Percentiles rank a stretch among this genome's conserved stretches.
These are phyloP conservation scores for Pseudochromis fuscus DNA, from an alignment of 2,797 vertebrate species.

Conservation along the genomic window DNA sequence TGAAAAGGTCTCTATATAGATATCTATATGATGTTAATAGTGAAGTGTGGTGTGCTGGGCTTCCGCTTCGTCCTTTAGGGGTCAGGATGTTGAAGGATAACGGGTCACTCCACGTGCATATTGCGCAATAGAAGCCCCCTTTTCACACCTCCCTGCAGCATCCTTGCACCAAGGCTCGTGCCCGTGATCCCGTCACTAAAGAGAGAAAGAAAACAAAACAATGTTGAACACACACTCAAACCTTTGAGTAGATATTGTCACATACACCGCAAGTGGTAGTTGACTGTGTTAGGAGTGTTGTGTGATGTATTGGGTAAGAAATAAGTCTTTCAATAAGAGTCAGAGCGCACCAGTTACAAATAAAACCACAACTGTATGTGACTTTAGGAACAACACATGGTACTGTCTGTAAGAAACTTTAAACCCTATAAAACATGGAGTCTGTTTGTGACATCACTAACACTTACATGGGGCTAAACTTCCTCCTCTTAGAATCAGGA, in stretches of 20 bases:
- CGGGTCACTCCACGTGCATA: conserved; percentile 78
- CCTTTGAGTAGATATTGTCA: neutral
- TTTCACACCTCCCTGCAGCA: conserved; percentile 81
- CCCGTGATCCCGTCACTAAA: conserved; percentile 74
- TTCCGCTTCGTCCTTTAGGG: conserved; percentile 25
- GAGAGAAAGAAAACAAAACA: conserved; percentile 12
- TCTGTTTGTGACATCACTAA: neutral
- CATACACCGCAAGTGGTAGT: neutral
- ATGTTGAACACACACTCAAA: neutral
- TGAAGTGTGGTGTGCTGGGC: conserved; percentile 46
- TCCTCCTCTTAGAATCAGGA: conserved; percentile 88
- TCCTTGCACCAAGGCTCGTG: conserved; percentile 79
- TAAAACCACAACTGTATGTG: neutral
- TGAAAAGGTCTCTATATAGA: conserved; percentile 43
- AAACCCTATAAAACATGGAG: neutral
- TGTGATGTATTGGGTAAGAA: neutral
- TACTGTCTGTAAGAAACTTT: neutral
- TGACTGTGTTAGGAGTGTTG: neutral
- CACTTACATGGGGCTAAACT: conserved; percentile 84
- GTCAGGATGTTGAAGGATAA: conserved; percentile 16
- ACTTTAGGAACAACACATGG: neutral
- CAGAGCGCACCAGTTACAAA: neutral
- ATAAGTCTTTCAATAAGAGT: neutral
- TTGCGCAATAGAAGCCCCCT: conserved; percentile 80
- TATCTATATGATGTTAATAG: conserved; percentile 54